A percentile compares a stretch with the other conserved stretches of the same genome.
phyloP scores from a whole-genome alignment of 2,113 vertebrate genomes.

The Platycercus adscitus region DNA sequence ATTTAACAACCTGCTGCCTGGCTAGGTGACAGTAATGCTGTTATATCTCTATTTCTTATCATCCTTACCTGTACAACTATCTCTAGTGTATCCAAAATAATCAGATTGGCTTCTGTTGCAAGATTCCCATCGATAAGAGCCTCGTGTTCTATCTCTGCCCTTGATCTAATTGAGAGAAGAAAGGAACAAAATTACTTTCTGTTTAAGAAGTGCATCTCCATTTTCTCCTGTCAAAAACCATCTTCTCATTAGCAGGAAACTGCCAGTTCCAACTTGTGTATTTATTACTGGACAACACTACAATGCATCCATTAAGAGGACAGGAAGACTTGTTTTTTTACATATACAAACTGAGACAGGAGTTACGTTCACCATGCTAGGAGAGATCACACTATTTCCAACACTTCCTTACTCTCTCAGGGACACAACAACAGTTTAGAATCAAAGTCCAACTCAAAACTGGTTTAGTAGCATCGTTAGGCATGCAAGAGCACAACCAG shows the following conservation, averaged over 20 bases:
- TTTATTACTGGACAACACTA: slow-evolving; percentile 11
- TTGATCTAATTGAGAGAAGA: slow-evolving; percentile 81
- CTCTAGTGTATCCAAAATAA: slow-evolving; percentile 95
- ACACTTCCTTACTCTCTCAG: neutral
- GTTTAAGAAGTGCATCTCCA: neutral
- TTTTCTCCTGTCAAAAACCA: neutral
- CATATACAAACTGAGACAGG: neutral
- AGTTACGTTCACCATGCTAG: slow-evolving; percentile 10
- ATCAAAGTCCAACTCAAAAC: neutral
- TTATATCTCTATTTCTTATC: neutral
- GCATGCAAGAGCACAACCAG: slow-evolving; percentile 30
- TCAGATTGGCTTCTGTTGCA: slow-evolving; percentile 96
- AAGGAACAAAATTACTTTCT: slow-evolving; percentile 25
- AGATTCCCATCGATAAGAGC: slow-evolving; percentile 97
- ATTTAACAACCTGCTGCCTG: neutral
- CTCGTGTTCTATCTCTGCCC: slow-evolving; percentile 97
- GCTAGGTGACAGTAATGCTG: neutral
- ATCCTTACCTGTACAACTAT: slow-evolving; percentile 92
- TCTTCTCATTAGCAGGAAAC: neutral
- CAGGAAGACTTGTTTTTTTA: neutral
- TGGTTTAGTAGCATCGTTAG: slow-evolving; percentile 5
- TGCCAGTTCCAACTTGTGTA: neutral
- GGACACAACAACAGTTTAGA: neutral
- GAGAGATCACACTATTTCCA: neutral
- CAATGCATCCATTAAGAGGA: neutral